Percentiles rank a stretch among this genome's conserved stretches.
phyloP scores from a whole-genome alignment of 1,140 invertebrate species.

The Drosophila rufa region DNA sequence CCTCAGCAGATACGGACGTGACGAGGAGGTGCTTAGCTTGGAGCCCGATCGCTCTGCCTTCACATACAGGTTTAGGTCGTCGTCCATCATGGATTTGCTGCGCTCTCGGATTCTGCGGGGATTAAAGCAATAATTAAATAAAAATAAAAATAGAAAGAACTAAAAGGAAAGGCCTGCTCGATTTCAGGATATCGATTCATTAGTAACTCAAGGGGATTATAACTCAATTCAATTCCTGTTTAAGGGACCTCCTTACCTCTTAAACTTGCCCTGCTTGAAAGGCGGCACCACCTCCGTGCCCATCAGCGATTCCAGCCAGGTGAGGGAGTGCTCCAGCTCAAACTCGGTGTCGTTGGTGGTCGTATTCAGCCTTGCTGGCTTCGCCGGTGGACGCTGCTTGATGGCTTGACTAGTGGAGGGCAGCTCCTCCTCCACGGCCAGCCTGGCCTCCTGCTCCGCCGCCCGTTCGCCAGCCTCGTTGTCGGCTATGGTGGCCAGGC shows the following conservation, averaged over 20 bases:
- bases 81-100: conserved; percentile 86
- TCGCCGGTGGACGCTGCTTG: conserved; percentile 33
- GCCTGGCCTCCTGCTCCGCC: neutral
- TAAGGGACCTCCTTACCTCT: conserved; percentile 38
- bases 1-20: conserved; percentile 66
- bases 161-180: neutral
- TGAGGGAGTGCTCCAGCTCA: conserved; percentile 87
- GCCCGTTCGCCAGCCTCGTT: conserved; percentile 46
- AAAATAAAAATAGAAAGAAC: neutral
- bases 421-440: neutral
- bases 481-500: conserved; percentile 63
- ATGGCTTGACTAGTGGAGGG: conserved; percentile 17
- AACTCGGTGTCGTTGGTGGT: conserved; percentile 85
- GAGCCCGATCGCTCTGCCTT: conserved; percentile 52
- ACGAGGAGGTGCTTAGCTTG: conserved; percentile 37
- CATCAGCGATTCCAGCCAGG: conserved; percentile 86
- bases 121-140: neutral
- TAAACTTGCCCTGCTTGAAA: conserved; percentile 69
- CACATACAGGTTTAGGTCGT: conserved; percentile 72
- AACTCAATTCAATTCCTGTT: too few relatives aligned
- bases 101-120: conserved; percentile 78
- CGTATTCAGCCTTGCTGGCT: conserved; percentile 3
- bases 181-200: too few relatives aligned
- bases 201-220: too few relatives aligned
- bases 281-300: conserved; percentile 65